Base-by-base conservation (phyloP, 2,888 invertebrate genomes). In the Drosophila aldrichi region DNA sequence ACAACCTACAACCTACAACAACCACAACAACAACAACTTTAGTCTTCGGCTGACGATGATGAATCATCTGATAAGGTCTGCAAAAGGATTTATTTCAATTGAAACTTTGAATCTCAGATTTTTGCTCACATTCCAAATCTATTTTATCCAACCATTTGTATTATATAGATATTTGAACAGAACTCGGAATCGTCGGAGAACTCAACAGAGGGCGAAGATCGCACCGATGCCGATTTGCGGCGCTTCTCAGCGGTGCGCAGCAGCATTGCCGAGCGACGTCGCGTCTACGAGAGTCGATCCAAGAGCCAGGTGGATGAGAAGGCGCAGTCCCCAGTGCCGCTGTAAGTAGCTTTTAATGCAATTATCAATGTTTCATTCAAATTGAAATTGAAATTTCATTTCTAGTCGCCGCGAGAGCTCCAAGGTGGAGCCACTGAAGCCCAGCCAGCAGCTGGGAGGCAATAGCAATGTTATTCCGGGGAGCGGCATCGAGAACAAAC, bases 221-320 rank as follows among this genome's bases (percentile, higher is more conserved):
- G 94, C 29, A 86, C 93, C 3, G 93, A 93, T 71, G 90, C 91
- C 2, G 94, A 94, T 80, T 94, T 95, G 64, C 94, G 95, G 69
- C 93, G 95, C 64, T 94, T 95, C 25, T 95, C 95, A 3, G 93
- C 94, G 9, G 95, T 95, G 89, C 94, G 95, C 56, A 95, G 94
- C 69, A 96, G 97, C 48, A 97, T 97, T 77, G 97, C 97, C 1
- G 97, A 97, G 86, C 93, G 96, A 40, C 94, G 97, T 0, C 95
- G 96, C 73, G 94, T 96, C 76, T 97, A 97, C 91, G 97, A 97
- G 91, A 94, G 94, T 87, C 95, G 96, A 14, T 96, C 96, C 0
- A 94, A 95, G 36, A 96, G 96, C 68, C 94, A 94, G 41, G 94
- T 94, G 77, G 95, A 95, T 65, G 95, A 96, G 2, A 95, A 96